Percentiles rank a stretch among this genome's conserved stretches.
These are phyloP conservation scores for Kuschelorhynchus macadamiae DNA, from an alignment of 2,888 invertebrate genomes.

Conservation along the genomic window DNA sequence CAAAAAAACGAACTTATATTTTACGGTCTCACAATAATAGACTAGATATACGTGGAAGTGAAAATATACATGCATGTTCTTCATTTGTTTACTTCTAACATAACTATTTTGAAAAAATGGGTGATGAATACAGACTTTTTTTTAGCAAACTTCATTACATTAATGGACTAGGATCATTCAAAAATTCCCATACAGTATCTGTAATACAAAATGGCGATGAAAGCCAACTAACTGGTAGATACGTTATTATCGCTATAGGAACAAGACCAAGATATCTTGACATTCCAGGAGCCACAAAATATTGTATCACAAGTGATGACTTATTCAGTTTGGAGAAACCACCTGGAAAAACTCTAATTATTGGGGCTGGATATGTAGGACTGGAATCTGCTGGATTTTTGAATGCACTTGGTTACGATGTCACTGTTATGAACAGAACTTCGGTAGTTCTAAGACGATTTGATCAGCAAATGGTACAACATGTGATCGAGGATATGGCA, in stretches of 20 bases:
- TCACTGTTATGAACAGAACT: conserved; percentile 88
- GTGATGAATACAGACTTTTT: neutral
- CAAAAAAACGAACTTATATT: too few species aligned
- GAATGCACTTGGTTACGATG: conserved; percentile 87
- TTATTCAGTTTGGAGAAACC: conserved; percentile 86
- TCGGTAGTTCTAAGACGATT: conserved; percentile 89
- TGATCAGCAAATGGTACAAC: conserved; percentile 91
- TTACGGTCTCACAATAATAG: too few species aligned
- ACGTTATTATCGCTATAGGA: conserved; percentile 90
- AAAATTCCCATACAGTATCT: conserved; percentile 82
- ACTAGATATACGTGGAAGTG: too few species aligned
- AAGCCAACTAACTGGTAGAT: conserved; percentile 79
- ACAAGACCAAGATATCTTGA: conserved; percentile 91
- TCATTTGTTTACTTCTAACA: too few species aligned
- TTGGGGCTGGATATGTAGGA: conserved; percentile 95
- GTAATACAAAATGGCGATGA: conserved; percentile 82
- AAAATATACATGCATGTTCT: too few species aligned
- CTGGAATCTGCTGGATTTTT: conserved; percentile 95
- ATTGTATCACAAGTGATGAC: conserved; percentile 93
- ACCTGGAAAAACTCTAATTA: conserved; percentile 90
- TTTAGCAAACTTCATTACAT: conserved; percentile 88
- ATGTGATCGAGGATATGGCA: conserved; percentile 85
- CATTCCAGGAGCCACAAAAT: conserved; percentile 88
- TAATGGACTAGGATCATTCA: conserved; percentile 84
- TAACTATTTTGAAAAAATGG: too few species aligned